Evolutionary conservation across 2,888 invertebrate species (phyloP).

Genomic region (Drosophila robusta): DNA sequence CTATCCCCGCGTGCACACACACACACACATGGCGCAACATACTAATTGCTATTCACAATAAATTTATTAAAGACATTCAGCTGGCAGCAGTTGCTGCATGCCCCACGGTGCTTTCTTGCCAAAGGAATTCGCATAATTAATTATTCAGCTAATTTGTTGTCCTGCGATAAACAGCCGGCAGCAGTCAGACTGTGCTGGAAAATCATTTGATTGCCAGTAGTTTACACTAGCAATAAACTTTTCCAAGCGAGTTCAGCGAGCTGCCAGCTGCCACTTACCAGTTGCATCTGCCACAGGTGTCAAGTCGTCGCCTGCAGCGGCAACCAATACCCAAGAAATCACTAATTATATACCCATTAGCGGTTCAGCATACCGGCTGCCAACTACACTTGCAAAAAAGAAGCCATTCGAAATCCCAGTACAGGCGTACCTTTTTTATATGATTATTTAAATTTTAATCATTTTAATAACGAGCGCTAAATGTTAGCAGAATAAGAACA

Average conservation of each 20-base stretch:
- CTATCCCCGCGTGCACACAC: constrained; percentile 15
- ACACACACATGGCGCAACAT: constrained; percentile 29
- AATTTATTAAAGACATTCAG: constrained; percentile 75
- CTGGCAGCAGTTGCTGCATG: constrained; percentile 26
- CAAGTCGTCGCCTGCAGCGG: background rate
- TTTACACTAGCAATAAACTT: constrained; percentile 17
- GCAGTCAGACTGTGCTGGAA: background rate
- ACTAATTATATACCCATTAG: background rate
- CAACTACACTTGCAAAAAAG: background rate
- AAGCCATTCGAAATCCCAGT: no score
- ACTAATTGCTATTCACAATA: constrained; percentile 76
- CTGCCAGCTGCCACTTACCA: background rate
- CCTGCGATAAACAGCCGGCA: background rate
- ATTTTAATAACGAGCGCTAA: no score
- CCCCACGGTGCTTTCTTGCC: constrained; percentile 12
- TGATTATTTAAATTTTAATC: no score
- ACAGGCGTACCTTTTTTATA: no score
- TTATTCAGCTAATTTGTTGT: constrained; percentile 38
- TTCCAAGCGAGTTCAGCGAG: background rate
- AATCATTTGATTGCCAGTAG: constrained; percentile 16
- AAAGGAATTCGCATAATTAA: constrained; percentile 57
- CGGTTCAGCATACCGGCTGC: background rate
- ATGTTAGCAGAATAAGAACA: no score
- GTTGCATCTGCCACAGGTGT: constrained; percentile 11
- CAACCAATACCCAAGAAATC: background rate